Evolutionary conservation across 2,113 vertebrate genomes (phyloP), one percentile per base, ranked within the genome.

Genomic region (Scartelaos histophorus): DNA sequence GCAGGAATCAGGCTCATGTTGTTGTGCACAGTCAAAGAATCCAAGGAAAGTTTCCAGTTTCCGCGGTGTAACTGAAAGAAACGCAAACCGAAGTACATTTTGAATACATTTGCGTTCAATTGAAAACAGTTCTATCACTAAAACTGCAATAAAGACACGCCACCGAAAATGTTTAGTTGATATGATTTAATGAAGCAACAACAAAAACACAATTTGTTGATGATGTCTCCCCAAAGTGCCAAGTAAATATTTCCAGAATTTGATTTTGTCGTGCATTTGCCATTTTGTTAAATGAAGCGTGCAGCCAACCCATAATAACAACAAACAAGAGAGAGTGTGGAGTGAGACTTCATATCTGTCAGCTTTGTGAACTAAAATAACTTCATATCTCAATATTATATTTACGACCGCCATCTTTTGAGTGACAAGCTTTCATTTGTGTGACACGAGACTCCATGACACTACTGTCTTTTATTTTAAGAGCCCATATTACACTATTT

Each of bases 261-360:
- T 5, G 17, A 68, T 74, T 70, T 75, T n/a, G n/a, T 78, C 72
- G 19, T 62, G n/a, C 66, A 75, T 57, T 61, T 74, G 45, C 29
- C 56, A 72, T 69, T 80, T 77, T 62, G 43, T 66, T 46, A 66
- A 66, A 46, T 46, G n/a, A 46, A 46, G 35, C 64, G 24, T 64
- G 61, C 61, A 38, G 61, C 61, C 73, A 86, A 87, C 83, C 78
- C 70, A 69, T 75, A 87, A 90, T 76, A 78, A 74, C 51, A 73
- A 25, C 5, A 38, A 80, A 76, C 58, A 61, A 9, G 43, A 71
- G 87, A 82, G 65, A 58, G 67, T 16, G 74, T 73, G 49, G 71
- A 13, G 61, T 34, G 38, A 38, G 35, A 75, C 80, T 82, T 79
- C 76, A 80, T 73, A 77, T 82, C 74, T 76, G 51, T 54, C 51